Evolutionary conservation across 2,888 invertebrate genomes (phyloP), one percentile per base, ranked within the genome.

Genomic region (Lithosia quadra): DNA sequence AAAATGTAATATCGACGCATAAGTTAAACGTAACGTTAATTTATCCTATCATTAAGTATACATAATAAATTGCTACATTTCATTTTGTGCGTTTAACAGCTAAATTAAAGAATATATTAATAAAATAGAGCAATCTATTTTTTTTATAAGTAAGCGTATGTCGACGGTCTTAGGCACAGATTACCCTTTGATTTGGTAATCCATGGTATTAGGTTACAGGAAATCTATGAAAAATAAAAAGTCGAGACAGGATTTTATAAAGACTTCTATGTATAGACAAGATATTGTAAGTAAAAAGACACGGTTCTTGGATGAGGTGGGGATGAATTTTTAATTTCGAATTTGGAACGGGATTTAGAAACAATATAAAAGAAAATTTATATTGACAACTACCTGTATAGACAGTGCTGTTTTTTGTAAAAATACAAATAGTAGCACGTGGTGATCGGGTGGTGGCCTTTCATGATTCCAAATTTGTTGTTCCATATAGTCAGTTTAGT

Each of bases 21-120:
- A 84, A 82, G 81, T 82, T 83, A 83, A 80, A 77, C 62, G 61
- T 79, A 73, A 74, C 79, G 80, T 81, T 84, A 85, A 67, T 77
- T 67, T 82, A 80, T 63, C 61, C 65, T 80, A 81, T 67, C 60
- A 68, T 75, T 84, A 79, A 79, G 72, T 82, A 78, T 79, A 28
- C 77, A 82, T 79, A 86, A 87, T 89, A 89, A 88, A 90, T 89
- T 90, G 88, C 89, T 89, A 81, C 85, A 90, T 90, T 90, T 88
- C 86, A 86, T 88, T 88, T 87, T 88, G 86, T 90, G 88, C 87
- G 84, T 86, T 81, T 83, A 82, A 81, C 74, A 84, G 77, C 69
- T 79, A 75, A 77, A 80, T 78, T 76, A 77, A 68, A 80, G 74
- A 74, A 81, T 81, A 82, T 80, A 74, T 78, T 80, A 83, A 88